These are phyloP conservation scores for Nipponia nippon DNA, from an alignment of 2,113 vertebrate genomes.

Conservation along the genomic window DNA sequence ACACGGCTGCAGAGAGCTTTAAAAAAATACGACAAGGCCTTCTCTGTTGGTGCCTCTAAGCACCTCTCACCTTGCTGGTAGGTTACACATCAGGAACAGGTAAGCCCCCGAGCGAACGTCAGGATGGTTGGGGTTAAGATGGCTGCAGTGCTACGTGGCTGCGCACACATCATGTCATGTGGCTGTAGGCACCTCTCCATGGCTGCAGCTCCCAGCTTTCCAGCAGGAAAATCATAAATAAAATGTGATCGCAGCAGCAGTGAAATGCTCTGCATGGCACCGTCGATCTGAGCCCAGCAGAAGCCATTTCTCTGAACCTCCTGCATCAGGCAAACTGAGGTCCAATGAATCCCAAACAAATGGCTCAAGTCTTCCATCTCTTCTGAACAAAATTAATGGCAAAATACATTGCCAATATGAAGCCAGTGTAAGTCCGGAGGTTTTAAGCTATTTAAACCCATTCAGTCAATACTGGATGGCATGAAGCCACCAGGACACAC, in stretches of 20 bases:
- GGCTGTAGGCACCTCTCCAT: neutral
- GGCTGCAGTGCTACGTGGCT: neutral
- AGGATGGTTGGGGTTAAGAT: fast-evolving
- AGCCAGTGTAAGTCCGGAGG: neutral
- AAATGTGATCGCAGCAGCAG: neutral
- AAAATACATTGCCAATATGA: neutral
- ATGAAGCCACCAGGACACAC: neutral
- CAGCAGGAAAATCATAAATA: neutral
- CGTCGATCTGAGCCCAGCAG: fast-evolving
- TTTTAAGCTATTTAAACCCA: neutral
- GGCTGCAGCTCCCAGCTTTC: neutral
- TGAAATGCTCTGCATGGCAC: neutral
- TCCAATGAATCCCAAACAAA: neutral
- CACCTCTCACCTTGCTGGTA: neutral
- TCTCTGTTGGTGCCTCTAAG: neutral
- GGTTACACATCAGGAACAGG: neutral
- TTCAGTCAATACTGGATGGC: neutral
- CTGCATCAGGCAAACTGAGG: neutral
- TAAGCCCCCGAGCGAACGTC: neutral
- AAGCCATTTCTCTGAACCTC: neutral
- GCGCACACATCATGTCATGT: fast-evolving
- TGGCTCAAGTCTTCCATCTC: neutral
- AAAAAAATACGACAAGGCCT: neutral
- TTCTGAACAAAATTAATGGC: neutral
- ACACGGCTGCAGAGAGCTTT: neutral